Conservation (phyloP, 2,888 invertebrate genomes). For the Coremacera marginata region DNA sequence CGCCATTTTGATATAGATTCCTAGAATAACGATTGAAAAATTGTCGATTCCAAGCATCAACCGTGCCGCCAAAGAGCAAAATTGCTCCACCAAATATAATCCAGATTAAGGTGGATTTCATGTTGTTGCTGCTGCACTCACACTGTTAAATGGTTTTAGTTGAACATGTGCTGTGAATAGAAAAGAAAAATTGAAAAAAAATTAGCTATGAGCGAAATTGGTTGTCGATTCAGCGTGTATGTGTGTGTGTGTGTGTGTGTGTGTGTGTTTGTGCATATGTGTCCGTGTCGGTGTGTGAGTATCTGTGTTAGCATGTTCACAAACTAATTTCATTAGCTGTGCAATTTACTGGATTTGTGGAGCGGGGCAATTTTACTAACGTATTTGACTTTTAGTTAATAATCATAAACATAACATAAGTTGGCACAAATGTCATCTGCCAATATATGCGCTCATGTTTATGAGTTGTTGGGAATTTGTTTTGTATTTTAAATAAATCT, state of each 20-base stretch:
- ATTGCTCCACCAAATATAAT: constrained; percentile 55
- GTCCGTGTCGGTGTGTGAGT: not conserved
- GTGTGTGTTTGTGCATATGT: not conserved
- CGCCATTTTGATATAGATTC: constrained; percentile 50
- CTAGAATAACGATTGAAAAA: constrained; percentile 88
- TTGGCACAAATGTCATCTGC: no score
- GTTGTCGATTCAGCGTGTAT: not conserved
- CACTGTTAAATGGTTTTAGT: not conserved
- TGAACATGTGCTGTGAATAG: constrained; percentile 15
- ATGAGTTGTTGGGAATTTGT: no score
- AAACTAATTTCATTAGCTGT: no score
- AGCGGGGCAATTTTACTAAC: no score
- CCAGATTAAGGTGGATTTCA: constrained; percentile 61
- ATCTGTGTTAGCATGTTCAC: no score
- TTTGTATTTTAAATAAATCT: no score
- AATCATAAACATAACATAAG: no score
- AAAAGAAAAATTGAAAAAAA: not conserved
- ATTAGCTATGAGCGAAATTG: not conserved
- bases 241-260: no score
- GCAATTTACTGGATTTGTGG: no score
- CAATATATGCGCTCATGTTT: no score
- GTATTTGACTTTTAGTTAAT: no score
- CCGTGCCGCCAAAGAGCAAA: constrained; percentile 58
- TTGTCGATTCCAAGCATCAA: constrained; percentile 81
- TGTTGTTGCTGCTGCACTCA: constrained; percentile 35